Evolutionary conservation across 2,888 invertebrate species (phyloP).

Genomic region (Caenorhabditis imperialis): DNA sequence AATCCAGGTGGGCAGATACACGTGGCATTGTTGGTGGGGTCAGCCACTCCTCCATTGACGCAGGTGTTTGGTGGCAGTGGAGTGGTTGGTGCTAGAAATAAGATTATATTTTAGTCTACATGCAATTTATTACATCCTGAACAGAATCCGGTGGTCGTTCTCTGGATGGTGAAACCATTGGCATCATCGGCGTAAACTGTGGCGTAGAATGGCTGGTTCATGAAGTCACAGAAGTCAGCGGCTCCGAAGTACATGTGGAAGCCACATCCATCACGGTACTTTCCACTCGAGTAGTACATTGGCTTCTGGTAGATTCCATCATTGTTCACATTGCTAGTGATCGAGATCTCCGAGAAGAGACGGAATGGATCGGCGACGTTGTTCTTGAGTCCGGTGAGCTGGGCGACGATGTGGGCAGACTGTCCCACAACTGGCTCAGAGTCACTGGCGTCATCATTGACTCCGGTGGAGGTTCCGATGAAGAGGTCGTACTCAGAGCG

Average conservation of each 20-base stretch:
- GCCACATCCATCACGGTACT: constrained; percentile 65
- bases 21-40: constrained; percentile 61
- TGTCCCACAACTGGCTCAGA: constrained; percentile 59
- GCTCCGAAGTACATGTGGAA: constrained; percentile 72
- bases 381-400: constrained; percentile 65
- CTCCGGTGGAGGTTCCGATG: constrained; percentile 58
- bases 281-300: constrained; percentile 69
- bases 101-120: neutral
- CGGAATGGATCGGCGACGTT: constrained; percentile 66
- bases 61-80: constrained; percentile 61
- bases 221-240: constrained; percentile 63
- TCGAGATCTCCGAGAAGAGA: constrained; percentile 70
- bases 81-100: constrained; percentile 54
- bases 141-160: constrained; percentile 67
- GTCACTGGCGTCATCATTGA: constrained; percentile 54
- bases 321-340: constrained; percentile 59
- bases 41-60: constrained; percentile 68
- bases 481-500: constrained; percentile 68
- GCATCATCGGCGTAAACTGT: constrained; percentile 71
- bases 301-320: constrained; percentile 59
- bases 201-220: constrained; percentile 66
- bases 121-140: constrained; percentile 45
- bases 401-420: constrained; percentile 64
- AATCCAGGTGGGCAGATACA: constrained; percentile 69
- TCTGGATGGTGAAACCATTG: constrained; percentile 68